Percentiles rank a stretch among this genome's conserved stretches.
Conservation (phyloP, 2,797 vertebrate species). For the Allobates femoralis region DNA sequence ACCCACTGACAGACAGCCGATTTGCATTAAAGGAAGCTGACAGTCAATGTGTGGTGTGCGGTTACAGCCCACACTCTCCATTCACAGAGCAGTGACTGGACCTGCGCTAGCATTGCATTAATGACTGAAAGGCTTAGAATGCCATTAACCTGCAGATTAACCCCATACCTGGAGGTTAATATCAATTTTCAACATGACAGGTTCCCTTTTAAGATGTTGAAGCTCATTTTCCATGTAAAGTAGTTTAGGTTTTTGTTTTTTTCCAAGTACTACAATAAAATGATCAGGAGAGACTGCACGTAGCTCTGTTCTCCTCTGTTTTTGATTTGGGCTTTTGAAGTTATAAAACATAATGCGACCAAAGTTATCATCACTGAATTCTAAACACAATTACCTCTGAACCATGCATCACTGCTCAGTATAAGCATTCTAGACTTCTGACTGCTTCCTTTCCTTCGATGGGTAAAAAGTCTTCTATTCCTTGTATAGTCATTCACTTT, state of each 20-base stretch:
- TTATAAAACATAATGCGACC: slow-evolving; percentile 24
- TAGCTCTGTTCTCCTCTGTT: slow-evolving; percentile 29
- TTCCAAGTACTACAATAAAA: background rate
- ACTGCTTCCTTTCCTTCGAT: background rate
- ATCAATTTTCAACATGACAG: no score
- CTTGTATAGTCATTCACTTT: background rate
- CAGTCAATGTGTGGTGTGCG: no score
- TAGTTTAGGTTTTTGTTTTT: background rate
- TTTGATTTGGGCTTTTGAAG: background rate
- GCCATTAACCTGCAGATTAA: no score
- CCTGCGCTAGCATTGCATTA: no score
- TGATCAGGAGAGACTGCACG: background rate
- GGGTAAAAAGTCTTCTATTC: background rate
- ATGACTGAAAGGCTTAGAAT: no score
- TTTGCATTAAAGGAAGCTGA: no score
- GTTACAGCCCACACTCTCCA: no score
- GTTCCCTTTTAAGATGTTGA: background rate
- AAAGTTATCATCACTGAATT: slow-evolving; percentile 18
- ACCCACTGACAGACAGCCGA: no score
- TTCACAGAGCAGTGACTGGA: no score
- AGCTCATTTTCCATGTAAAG: slow-evolving; percentile 2
- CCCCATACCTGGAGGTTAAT: no score
- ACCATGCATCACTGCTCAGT: slow-evolving; percentile 17
- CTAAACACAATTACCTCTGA: slow-evolving; percentile 38
- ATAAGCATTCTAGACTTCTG: slow-evolving; percentile 6